Conservation (phyloP, 2,888 invertebrate species). For the Nymphalis c-album region DNA sequence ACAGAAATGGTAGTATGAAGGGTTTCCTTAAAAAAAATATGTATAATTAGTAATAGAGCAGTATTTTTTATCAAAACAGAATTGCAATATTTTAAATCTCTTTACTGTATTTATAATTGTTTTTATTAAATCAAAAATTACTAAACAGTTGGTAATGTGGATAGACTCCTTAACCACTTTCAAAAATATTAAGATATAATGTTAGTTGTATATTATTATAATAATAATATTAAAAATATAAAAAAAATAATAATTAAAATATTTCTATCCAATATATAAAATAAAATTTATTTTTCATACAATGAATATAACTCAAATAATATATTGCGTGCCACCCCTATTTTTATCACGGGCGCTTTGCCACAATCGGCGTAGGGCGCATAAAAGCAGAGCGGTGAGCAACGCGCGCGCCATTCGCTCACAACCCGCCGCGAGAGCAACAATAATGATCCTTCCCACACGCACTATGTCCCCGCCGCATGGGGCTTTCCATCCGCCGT, state of each 20-base stretch:
- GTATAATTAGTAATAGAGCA: no score
- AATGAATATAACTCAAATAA: conserved; percentile 6
- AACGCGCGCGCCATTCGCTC: conserved; percentile 78
- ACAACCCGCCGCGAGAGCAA: conserved; percentile 72
- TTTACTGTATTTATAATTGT: no score
- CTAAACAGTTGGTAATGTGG: no score
- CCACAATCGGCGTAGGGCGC: conserved; percentile 79
- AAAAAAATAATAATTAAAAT: no score
- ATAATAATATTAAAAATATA: no score
- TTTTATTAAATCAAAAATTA: no score
- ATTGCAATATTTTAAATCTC: no score
- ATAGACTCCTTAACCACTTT: not conserved
- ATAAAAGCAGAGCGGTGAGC: conserved; percentile 68
- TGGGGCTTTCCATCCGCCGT: conserved; percentile 77
- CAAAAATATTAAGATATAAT: not conserved
- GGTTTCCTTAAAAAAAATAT: no score
- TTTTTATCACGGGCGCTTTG: conserved; percentile 79
- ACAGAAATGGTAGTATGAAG: no score
- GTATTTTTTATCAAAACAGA: no score
- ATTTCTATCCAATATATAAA: no score
- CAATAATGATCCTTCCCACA: conserved; percentile 75
- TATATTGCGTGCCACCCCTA: conserved; percentile 63
- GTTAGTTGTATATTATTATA: not conserved
- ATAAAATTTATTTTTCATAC: no score
- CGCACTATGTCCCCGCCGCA: conserved; percentile 77